Base-by-base conservation (phyloP, 1,140 invertebrate genomes). In the Zophobas morio region DNA sequence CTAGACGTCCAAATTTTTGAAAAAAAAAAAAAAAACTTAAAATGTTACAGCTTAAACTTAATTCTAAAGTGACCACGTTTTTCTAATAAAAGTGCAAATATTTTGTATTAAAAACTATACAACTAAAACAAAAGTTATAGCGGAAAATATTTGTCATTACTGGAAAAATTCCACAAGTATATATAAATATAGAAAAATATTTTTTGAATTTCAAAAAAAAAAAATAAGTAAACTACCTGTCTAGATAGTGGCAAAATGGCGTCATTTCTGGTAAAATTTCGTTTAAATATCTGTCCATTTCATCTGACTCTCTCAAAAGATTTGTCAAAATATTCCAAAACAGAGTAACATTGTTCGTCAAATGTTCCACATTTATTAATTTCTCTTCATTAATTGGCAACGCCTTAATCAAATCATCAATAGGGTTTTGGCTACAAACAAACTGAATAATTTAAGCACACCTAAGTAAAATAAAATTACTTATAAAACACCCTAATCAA, bases 291-390 rank as follows among this genome's bases (percentile, higher is more conserved):
- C 88, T 85, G 8, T 80, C 83, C n/a, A 20, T 74, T 39, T 79
- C 75, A 78, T 82, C 79, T 39, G 66, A 47, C 37, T 77, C 74
- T 57, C 87, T 82, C 1, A 90, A 78, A 85, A 87, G 85, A 39
- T 88, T 81, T 74, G 88, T 87, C 8, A 93, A 80, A 81, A 87
- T 88, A 20, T 87, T 84, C 92, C 91, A 93, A 80, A 89, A 91
- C 1, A 92, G 82, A n/a, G 88, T 87, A 81, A 85, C 89, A 84
- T 93, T 92, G 84, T 86, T 86, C 0, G 74, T 83, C 1, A 90
- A 80, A 33, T 89, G 86, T 35, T 81, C 20, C 6, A 78, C 6
- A 3, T 79, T 74, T 47, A 83, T 78, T 8, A 81, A 6, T 80
- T 82, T 82, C 1, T 79, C 73, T 49, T 79, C 77, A 66, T 80